Evolutionary conservation across 2,113 vertebrate species (phyloP).

Genomic region (Heteronetta atricapilla): DNA sequence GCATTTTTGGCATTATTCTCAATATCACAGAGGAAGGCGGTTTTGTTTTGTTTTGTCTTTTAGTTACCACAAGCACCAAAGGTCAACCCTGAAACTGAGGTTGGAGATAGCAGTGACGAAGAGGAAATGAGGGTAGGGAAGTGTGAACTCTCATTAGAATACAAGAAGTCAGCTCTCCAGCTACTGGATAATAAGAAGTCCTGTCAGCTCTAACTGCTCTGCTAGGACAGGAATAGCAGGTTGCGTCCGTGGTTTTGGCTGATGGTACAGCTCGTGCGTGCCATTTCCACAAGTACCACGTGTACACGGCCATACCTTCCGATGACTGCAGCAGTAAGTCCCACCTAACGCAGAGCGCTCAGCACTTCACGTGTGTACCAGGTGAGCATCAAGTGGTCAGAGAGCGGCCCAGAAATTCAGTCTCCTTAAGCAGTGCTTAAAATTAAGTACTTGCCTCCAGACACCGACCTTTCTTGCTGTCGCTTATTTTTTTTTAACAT

Average conservation of each 20-base stretch:
- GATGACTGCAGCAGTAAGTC: rapidly evolving
- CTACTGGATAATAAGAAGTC: not conserved
- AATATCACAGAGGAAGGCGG: not conserved
- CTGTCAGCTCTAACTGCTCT: not conserved
- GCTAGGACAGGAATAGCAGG: not conserved
- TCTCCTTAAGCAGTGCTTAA: not conserved
- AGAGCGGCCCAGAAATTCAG: not conserved
- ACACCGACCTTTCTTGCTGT: not conserved
- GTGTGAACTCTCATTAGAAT: not conserved
- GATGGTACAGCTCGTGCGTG: rapidly evolving
- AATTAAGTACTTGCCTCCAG: not conserved
- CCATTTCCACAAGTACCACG: not conserved
- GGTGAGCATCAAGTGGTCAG: rapidly evolving
- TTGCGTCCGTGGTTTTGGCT: not conserved
- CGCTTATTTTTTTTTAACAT: not conserved
- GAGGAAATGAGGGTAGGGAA: not conserved
- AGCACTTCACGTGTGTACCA: rapidly evolving
- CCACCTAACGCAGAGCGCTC: not conserved
- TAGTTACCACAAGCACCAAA: not conserved
- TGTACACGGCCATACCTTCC: rapidly evolving
- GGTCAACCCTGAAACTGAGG: not conserved
- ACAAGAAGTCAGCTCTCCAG: not conserved
- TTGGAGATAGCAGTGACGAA: not conserved
- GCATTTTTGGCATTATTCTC: constrained; percentile 43
- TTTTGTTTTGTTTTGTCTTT: not conserved